A percentile compares a stretch with the other conserved stretches of the same genome.
Conservation (phyloP, 2,797 vertebrate genomes). For the Eidolon dupreanum region DNA sequence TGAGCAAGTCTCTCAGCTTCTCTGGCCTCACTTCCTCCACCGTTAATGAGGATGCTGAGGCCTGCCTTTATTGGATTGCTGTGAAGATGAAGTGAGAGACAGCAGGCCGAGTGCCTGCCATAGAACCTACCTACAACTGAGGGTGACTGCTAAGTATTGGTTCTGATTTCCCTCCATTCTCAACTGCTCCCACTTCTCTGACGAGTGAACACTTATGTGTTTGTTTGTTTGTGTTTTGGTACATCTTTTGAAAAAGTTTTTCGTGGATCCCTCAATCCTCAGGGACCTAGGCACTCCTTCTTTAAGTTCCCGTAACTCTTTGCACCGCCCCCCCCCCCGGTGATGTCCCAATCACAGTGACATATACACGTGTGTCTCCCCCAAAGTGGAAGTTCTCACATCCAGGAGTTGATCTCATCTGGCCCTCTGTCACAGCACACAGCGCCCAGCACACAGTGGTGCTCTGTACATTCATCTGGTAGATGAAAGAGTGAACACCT, state of each 20-base stretch:
- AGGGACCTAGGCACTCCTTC: background rate
- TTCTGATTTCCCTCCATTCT: background rate
- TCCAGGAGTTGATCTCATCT: background rate
- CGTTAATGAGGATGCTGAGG: background rate
- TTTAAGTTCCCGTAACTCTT: background rate
- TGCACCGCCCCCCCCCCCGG: background rate
- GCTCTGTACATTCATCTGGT: background rate
- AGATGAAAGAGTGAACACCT: background rate
- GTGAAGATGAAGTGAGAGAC: background rate
- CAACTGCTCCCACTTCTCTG: background rate
- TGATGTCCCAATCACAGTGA: background rate
- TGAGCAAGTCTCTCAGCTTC: background rate
- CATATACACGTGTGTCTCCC: accelerated
- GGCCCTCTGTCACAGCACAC: background rate
- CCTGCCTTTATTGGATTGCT: too few species aligned
- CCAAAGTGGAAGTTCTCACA: accelerated
- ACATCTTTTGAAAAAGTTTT: background rate
- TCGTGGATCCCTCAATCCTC: background rate
- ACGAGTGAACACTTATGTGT: background rate
- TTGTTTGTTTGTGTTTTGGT: background rate
- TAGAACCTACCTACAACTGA: background rate
- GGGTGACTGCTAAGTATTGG: background rate
- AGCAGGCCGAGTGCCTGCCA: too few species aligned
- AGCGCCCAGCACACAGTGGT: background rate
- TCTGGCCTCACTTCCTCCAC: background rate